A percentile compares a stretch with the other conserved stretches of the same genome.
phyloP scores from a whole-genome alignment of 1,140 invertebrate genomes.

The Leguminivora glycinivorella region DNA sequence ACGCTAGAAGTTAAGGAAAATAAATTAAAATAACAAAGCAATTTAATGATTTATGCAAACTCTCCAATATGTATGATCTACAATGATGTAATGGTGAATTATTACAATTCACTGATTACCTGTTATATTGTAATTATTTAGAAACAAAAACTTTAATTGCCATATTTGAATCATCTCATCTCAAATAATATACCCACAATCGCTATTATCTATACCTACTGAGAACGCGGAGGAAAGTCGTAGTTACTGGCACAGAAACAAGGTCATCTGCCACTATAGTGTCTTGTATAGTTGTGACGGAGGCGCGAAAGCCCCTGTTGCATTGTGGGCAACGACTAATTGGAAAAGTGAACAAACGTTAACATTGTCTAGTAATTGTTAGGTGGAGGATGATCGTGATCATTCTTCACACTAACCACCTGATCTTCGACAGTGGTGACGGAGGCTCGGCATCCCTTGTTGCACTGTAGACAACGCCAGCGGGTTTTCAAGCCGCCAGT shows the following conservation, averaged over 20 bases:
- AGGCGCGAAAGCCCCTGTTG: constrained; percentile 26
- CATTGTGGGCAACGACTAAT: background rate
- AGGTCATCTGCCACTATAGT: too few relatives aligned
- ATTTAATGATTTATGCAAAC: background rate
- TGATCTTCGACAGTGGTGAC: constrained; percentile 37
- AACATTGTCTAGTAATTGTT: background rate
- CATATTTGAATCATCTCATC: too few relatives aligned
- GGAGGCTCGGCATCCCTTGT: constrained; percentile 39
- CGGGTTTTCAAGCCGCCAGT: constrained; percentile 32
- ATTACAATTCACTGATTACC: background rate
- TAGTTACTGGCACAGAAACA: too few relatives aligned
- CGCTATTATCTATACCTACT: too few relatives aligned
- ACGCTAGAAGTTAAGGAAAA: background rate
- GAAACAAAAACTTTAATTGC: too few relatives aligned
- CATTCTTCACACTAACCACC: constrained; percentile 33
- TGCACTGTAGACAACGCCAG: constrained; percentile 51
- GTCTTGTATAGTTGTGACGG: background rate
- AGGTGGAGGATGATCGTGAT: constrained; percentile 36
- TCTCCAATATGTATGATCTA: too few relatives aligned
- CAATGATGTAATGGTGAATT: background rate
- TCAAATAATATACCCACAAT: too few relatives aligned
- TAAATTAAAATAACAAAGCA: background rate
- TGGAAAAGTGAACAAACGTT: too few relatives aligned
- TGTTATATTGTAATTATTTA: too few relatives aligned
- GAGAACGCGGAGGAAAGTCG: too few relatives aligned